Percentiles rank a stretch among this genome's conserved stretches.
Evolutionary conservation across 2,797 vertebrate genomes (phyloP).

Genomic region (Hozukius guyotensis): DNA sequence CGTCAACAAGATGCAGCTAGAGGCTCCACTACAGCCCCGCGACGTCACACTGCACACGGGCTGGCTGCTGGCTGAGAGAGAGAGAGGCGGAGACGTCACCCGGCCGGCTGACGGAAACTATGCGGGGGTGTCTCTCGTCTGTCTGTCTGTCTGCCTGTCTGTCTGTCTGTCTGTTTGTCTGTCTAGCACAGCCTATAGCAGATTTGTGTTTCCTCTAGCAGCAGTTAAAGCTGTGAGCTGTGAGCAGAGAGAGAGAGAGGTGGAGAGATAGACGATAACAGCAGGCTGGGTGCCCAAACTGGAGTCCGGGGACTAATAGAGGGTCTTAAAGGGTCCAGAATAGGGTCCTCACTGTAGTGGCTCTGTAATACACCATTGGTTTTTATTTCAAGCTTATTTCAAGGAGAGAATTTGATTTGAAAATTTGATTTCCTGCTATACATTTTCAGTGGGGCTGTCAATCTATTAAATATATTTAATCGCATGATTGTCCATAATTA

Average conservation of each 20-base stretch:
- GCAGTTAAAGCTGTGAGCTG: constrained; percentile 9
- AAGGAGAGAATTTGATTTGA: background rate
- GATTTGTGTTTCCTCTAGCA: constrained; percentile 55
- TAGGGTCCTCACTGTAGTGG: background rate
- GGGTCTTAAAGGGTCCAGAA: background rate
- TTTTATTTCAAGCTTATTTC: background rate
- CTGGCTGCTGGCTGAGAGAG: constrained; percentile 47
- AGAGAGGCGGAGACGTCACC: constrained; percentile 83
- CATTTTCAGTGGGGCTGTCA: background rate
- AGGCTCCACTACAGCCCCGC: constrained; percentile 78
- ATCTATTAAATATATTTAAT: no score
- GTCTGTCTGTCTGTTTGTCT: background rate
- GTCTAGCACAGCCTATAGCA: constrained; percentile 37
- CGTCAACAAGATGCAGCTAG: constrained; percentile 81
- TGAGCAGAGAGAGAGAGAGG: background rate
- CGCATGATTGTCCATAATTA: no score
- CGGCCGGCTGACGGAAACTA: constrained; percentile 82
- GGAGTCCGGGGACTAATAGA: background rate
- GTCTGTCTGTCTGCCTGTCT: background rate
- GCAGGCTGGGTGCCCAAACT: background rate
- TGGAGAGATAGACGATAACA: background rate
- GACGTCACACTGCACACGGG: constrained; percentile 80
- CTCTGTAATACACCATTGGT: background rate
- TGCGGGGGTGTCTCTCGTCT: constrained; percentile 80
- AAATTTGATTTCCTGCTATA: background rate